Evolutionary conservation across 2,113 vertebrate species (phyloP), one percentile per base, ranked within the genome.

Genomic region (Anguilla japonica): DNA sequence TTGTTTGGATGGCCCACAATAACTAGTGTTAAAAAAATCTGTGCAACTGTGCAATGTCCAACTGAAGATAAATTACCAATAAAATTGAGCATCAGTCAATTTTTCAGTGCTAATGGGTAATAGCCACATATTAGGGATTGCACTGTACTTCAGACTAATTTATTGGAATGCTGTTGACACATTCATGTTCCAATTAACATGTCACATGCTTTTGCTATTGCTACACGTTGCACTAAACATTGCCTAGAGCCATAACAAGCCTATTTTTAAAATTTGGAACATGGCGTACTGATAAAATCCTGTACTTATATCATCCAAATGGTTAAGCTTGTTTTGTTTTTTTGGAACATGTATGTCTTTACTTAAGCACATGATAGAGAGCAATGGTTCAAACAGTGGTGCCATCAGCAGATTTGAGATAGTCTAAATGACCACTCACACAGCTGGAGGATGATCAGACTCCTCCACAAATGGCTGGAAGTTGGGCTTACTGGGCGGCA

Each of bases 391-490:
- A 1, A 83, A 53, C 3, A 53, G 22, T n/a, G 78, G 16, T 14
- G 39, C 50, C 39, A 80, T 26, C 29, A 60, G 18, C 3, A 75
- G 29, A 34, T 20, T 53, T 57, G 34, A 83, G 63, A 53, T 56
- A 26, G 79, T 40, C 3, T 18, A 14, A n/a, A 16, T 15, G 41
- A 50, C n/a, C n/a, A 97, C 98, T 97, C 92, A 99, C 98, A 98
- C 97, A 46, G 94, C 92, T 83, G 97, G 97, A 26, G 96, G 96
- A 83, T 96, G 94, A 85, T 96, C 96, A 7, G 93, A 93, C 90
- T 98, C 97, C 16, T 99, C 98, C 85, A 98, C 97, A 84, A 97
- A 99, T 0, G 97, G 98, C 46, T 96, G 97, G 91, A 99, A 99
- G 79, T 82, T 94, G 43, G 97, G 96, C 89, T 94, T 95, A 0